Conservation (phyloP, 2,797 vertebrate species). For the Argentina silus region DNA sequence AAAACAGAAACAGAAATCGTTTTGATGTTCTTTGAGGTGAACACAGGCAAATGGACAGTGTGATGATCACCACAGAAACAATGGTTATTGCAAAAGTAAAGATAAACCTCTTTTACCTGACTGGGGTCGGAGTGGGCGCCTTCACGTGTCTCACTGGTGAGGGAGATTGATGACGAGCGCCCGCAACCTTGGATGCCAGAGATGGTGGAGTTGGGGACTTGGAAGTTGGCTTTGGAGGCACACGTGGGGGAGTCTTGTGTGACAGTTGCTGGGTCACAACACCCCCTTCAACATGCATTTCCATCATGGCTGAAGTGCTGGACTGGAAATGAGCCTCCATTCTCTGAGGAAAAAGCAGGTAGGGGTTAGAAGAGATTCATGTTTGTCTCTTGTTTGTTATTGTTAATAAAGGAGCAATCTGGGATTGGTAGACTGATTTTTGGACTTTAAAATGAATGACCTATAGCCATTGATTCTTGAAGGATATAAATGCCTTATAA, state of each 20-base stretch:
- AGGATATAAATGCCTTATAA: too few relatives aligned
- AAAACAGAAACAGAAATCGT: constrained; percentile 8
- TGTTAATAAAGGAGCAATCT: too few relatives aligned
- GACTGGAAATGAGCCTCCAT: constrained; percentile 88
- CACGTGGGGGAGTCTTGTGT: constrained; percentile 94
- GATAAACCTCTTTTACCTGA: constrained; percentile 78
- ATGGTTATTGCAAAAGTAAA: background rate
- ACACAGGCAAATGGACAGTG: too few relatives aligned
- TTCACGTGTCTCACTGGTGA: constrained; percentile 95
- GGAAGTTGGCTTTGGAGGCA: constrained; percentile 91
- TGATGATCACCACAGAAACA: too few relatives aligned
- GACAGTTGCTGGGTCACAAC: constrained; percentile 79
- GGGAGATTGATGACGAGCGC: constrained; percentile 90
- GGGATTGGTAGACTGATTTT: too few relatives aligned
- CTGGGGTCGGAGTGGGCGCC: constrained; percentile 86
- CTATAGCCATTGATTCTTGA: too few relatives aligned
- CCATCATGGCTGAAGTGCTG: constrained; percentile 70
- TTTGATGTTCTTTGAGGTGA: background rate
- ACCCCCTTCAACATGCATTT: constrained; percentile 84
- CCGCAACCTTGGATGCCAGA: constrained; percentile 80
- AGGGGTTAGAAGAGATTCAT: background rate
- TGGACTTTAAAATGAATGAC: too few relatives aligned
- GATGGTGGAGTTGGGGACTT: constrained; percentile 88
- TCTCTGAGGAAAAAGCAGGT: constrained; percentile 70
- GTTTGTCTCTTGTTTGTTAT: background rate